Evolutionary conservation across 2,888 invertebrate species (phyloP).

Genomic region (Heliconius charithonia): DNA sequence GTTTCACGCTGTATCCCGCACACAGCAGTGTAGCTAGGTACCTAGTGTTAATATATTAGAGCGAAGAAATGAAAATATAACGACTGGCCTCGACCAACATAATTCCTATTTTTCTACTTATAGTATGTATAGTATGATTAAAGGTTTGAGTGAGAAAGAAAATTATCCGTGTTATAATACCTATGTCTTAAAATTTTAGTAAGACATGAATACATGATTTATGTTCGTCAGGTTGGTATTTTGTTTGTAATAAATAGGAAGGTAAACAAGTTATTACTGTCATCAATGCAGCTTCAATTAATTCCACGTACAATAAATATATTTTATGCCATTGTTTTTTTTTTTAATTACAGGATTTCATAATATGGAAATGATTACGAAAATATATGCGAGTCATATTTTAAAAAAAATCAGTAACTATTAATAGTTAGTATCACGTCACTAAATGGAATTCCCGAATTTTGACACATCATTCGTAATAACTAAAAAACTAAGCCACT

Average conservation of each 20-base stretch:
- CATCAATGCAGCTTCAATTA: background rate
- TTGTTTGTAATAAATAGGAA: slow-evolving; percentile 21
- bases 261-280: slow-evolving; percentile 7
- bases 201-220: slow-evolving; percentile 7
- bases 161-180: background rate
- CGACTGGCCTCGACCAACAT: no score
- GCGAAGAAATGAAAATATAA: no score
- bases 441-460: no score
- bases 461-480: no score
- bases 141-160: background rate
- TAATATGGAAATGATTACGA: background rate
- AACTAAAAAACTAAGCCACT: no score
- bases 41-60: no score
- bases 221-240: background rate
- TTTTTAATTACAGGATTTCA: background rate
- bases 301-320: background rate
- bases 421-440: no score
- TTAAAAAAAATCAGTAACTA: no score
- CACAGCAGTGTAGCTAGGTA: background rate
- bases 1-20: no score
- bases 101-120: no score
- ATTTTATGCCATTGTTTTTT: background rate
- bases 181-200: background rate
- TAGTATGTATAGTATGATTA: no score
- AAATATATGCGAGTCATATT: background rate